Evolutionary conservation across 2,113 vertebrate species (phyloP).

Genomic region (Catharus minimus): DNA sequence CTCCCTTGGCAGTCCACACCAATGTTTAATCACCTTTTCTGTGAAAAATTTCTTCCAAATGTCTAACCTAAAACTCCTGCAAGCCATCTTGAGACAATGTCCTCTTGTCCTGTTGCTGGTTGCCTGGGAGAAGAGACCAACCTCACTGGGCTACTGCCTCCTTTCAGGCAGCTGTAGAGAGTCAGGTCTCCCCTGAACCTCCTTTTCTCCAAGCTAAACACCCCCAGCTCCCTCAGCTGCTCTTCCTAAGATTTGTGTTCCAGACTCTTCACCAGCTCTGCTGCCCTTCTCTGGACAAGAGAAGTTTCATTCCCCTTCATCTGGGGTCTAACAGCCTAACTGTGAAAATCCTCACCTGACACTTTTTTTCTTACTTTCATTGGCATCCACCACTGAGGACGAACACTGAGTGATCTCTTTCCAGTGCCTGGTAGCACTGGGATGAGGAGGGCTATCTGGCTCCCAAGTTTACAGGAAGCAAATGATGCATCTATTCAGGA

Average conservation of each 20-base stretch:
- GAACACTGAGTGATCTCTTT: background rate
- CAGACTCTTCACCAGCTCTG: background rate
- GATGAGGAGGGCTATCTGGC: background rate
- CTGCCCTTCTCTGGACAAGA: background rate
- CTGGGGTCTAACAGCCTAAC: background rate
- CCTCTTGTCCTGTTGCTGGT: background rate
- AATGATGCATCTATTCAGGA: background rate
- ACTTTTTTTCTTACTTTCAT: background rate
- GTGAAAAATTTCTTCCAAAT: background rate
- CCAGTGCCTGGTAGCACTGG: background rate
- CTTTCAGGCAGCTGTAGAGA: background rate
- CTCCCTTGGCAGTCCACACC: background rate
- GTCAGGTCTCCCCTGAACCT: background rate
- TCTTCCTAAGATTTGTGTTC: background rate
- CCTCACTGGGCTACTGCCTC: accelerated
- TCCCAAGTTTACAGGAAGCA: background rate
- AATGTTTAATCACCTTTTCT: background rate
- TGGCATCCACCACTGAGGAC: background rate
- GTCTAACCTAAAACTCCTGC: background rate
- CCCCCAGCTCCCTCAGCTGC: background rate
- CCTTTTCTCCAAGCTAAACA: background rate
- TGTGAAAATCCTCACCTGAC: background rate
- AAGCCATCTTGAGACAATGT: background rate
- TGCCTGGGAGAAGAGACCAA: background rate
- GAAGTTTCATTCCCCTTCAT: background rate